Percentiles rank a stretch among this genome's conserved stretches.
These are phyloP conservation scores for Helogale parvula DNA, from an alignment of 2,113 vertebrate genomes.

Conservation along the genomic window DNA sequence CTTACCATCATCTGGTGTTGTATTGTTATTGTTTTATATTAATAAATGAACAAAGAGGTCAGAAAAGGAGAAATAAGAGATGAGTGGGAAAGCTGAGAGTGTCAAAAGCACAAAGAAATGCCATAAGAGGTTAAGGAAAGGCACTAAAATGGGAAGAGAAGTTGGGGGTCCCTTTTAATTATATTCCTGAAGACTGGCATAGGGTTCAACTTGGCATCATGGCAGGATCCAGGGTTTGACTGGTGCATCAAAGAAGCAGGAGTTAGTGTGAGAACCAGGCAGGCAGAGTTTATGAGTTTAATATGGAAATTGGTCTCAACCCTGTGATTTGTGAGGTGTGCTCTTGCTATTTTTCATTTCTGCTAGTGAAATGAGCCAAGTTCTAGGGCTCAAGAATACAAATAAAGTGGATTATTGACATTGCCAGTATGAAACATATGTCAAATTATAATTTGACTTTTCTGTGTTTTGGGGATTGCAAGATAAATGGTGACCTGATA, in stretches of 20 bases:
- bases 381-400: neutral
- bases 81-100: neutral
- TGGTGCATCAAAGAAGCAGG: neutral
- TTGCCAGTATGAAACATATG: neutral
- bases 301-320: neutral
- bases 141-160: neutral
- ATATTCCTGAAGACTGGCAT: neutral
- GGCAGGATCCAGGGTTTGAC: neutral
- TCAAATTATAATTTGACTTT: neutral
- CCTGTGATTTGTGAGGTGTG: neutral
- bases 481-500: neutral
- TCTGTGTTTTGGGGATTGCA: neutral
- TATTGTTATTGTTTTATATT: neutral
- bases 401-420: neutral
- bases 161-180: neutral
- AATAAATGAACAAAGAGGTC: neutral
- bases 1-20: neutral
- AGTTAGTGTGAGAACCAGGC: neutral
- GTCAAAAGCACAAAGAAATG: neutral
- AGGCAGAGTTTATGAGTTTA: neutral
- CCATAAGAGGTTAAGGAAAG: neutral
- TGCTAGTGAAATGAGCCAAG: no score
- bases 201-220: neutral
- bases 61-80: neutral
- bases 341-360: neutral